Evolutionary conservation across 1,140 invertebrate species (phyloP).

Genomic region (Eufriesea mexicana): DNA sequence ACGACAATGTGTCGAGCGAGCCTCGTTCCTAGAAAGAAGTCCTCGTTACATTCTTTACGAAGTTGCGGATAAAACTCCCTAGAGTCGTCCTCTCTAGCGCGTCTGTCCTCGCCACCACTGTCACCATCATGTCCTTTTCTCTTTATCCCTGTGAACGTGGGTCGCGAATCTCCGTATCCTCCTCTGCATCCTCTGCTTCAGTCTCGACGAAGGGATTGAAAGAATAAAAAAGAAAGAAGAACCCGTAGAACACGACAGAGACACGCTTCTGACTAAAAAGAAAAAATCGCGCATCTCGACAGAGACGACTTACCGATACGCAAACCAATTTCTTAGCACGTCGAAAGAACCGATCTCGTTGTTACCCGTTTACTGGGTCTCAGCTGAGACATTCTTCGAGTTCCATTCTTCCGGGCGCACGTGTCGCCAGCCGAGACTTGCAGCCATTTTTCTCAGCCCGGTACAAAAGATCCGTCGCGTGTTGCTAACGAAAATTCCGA

Average conservation of each 20-base stretch:
- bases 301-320: background rate
- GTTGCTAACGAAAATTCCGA: background rate
- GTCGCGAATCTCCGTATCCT: background rate
- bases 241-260: background rate
- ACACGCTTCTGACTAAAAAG: background rate
- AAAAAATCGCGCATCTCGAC: background rate
- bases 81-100: background rate
- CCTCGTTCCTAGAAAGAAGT: background rate
- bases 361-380: background rate
- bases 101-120: background rate
- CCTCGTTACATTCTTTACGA: conserved; percentile 35
- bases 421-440: background rate
- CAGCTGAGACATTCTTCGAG: background rate
- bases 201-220: too few species aligned
- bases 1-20: background rate
- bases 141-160: background rate
- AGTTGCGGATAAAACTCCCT: conserved; percentile 6
- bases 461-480: background rate
- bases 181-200: background rate
- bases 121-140: background rate
- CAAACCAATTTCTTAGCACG: conserved; percentile 15
- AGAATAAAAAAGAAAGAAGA: background rate
- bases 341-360: background rate
- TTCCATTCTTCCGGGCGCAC: background rate
- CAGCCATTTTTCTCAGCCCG: background rate